These are phyloP conservation scores for Candidula unifasciata DNA, from an alignment of 2,888 invertebrate genomes.

Conservation along the genomic window DNA sequence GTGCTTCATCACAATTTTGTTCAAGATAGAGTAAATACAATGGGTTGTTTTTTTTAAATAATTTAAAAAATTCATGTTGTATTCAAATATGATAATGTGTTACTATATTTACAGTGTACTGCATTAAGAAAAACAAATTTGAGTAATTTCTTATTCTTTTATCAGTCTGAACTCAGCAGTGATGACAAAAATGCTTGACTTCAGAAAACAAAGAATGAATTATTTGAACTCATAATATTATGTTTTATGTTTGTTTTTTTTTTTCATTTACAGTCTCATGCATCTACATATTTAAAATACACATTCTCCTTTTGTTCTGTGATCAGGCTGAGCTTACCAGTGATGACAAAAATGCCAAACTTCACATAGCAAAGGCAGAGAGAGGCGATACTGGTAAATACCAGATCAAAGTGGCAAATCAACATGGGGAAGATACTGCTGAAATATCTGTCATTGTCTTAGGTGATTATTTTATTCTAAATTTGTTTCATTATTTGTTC, in stretches of 20 bases:
- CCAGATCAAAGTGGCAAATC: slow-evolving; percentile 75
- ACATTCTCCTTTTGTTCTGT: background rate
- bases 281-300: too few relatives aligned
- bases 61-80: too few relatives aligned
- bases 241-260: background rate
- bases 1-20: too few relatives aligned
- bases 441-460: slow-evolving; percentile 76
- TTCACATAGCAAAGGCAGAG: slow-evolving; percentile 74
- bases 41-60: too few relatives aligned
- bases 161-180: too few relatives aligned
- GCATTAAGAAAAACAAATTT: too few relatives aligned
- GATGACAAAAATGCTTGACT: too few relatives aligned
- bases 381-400: slow-evolving; percentile 78
- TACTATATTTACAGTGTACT: too few relatives aligned
- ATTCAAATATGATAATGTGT: too few relatives aligned
- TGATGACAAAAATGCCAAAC: slow-evolving; percentile 74
- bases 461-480: slow-evolving; percentile 8
- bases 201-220: too few relatives aligned
- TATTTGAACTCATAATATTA: background rate
- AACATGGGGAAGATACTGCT: slow-evolving; percentile 75
- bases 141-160: too few relatives aligned
- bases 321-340: slow-evolving; percentile 66
- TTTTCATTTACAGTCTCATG: background rate
- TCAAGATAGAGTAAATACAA: too few relatives aligned
- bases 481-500: background rate